phyloP scores from a whole-genome alignment of 2,113 vertebrate species.

The Ciconia maguari region DNA sequence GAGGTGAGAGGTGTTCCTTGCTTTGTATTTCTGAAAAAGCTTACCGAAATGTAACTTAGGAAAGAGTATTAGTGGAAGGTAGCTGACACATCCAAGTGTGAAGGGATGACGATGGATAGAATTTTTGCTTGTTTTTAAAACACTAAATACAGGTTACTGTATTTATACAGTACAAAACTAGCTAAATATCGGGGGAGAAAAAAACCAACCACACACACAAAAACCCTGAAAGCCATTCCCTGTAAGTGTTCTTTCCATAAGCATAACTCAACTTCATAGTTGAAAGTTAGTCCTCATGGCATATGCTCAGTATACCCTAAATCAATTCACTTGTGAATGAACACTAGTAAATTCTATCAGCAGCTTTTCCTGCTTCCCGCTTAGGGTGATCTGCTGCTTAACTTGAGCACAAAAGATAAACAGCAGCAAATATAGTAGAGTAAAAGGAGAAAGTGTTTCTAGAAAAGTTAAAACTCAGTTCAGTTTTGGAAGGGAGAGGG shows the following conservation, averaged over 20 bases:
- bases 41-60: neutral
- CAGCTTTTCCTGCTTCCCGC: neutral
- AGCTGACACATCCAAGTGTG: neutral
- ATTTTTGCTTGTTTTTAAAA: neutral
- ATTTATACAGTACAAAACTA: neutral
- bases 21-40: neutral
- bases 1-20: neutral
- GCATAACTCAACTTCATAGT: neutral
- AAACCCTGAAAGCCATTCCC: rapidly evolving
- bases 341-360: neutral
- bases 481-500: neutral
- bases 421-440: neutral
- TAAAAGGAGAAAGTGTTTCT: neutral
- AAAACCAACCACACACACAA: neutral
- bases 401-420: neutral
- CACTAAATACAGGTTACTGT: neutral
- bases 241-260: neutral
- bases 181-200: neutral
- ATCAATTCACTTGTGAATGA: neutral
- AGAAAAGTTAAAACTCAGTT: neutral
- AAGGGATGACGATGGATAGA: neutral
- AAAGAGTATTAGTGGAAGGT: neutral
- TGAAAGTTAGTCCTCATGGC: neutral
- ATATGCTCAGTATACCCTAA: neutral
- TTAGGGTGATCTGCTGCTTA: neutral